These are phyloP conservation scores for Trematomus bernacchii DNA, from an alignment of 2,797 vertebrate species.

Conservation along the genomic window DNA sequence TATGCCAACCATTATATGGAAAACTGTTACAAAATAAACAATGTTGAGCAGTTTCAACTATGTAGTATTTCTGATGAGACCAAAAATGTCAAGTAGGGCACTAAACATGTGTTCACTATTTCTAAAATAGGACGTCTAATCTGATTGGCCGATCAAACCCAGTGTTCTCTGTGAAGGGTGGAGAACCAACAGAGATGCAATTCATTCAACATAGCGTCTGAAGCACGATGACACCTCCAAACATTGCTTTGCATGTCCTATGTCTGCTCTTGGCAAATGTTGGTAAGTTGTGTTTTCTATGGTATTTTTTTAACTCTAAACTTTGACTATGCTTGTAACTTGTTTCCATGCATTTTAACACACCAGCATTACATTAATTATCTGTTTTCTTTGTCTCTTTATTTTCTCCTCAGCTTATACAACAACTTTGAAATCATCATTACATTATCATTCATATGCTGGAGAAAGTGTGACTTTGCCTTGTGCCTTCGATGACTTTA, in stretches of 20 bases:
- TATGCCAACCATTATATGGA: too few species aligned
- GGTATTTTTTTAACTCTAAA: background rate
- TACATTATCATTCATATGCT: conserved; percentile 12
- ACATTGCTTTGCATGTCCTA: conserved; percentile 11
- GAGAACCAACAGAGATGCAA: conserved; percentile 5
- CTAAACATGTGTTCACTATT: conserved; percentile 7
- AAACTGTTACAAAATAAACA: background rate
- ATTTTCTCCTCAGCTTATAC: conserved; percentile 28
- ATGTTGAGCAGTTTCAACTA: background rate
- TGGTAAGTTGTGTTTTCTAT: conserved; percentile 30
- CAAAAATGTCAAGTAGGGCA: too few species aligned
- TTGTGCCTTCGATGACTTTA: conserved; percentile 27
- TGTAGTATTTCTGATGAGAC: background rate
- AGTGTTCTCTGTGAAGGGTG: conserved; percentile 41
- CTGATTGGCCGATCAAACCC: conserved; percentile 40
- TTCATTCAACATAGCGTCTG: conserved; percentile 36
- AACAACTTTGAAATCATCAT: background rate
- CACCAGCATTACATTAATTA: background rate
- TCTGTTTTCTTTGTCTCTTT: background rate
- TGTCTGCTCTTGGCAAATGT: conserved; percentile 11
- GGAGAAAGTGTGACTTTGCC: conserved; percentile 28
- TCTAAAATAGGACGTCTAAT: conserved; percentile 25
- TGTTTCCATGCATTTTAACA: rapidly evolving
- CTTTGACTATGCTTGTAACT: background rate
- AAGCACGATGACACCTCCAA: conserved; percentile 43